Percentiles rank a stretch among this genome's conserved stretches.
Conservation (phyloP, 2,113 vertebrate species). For the Egretta garzetta region DNA sequence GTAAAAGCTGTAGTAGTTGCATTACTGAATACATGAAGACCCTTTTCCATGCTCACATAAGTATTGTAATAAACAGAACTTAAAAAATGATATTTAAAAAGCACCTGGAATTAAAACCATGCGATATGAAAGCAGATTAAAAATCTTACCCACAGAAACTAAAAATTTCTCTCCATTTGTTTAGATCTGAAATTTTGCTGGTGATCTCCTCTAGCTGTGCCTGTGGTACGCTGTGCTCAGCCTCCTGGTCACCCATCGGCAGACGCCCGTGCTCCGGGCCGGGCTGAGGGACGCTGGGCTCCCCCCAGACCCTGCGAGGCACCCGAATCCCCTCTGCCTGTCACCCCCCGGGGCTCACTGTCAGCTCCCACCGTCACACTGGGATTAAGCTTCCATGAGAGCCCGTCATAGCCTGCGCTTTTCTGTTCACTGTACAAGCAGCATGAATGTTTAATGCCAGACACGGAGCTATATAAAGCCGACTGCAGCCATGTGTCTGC, state of each 20-base stretch:
- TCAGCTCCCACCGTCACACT: background rate
- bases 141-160: conserved; percentile 68
- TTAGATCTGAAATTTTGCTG: conserved; percentile 72
- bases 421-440: background rate
- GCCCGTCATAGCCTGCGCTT: background rate
- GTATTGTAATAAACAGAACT: background rate
- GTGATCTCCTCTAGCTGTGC: conserved; percentile 72
- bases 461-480: background rate
- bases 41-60: background rate
- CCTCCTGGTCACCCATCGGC: fast-evolving
- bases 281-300: background rate
- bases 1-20: background rate
- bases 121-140: background rate
- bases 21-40: background rate
- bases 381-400: conserved; percentile 4
- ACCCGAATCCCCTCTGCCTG: background rate
- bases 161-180: conserved; percentile 83
- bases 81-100: background rate
- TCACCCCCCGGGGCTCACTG: background rate
- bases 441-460: conserved; percentile 54
- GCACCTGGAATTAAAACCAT: background rate
- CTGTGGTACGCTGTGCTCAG: fast-evolving
- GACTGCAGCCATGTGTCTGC: background rate
- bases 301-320: background rate
- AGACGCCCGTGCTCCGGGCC: fast-evolving